Conservation (phyloP, 2,113 vertebrate genomes). For the Oostethus manadensis region DNA sequence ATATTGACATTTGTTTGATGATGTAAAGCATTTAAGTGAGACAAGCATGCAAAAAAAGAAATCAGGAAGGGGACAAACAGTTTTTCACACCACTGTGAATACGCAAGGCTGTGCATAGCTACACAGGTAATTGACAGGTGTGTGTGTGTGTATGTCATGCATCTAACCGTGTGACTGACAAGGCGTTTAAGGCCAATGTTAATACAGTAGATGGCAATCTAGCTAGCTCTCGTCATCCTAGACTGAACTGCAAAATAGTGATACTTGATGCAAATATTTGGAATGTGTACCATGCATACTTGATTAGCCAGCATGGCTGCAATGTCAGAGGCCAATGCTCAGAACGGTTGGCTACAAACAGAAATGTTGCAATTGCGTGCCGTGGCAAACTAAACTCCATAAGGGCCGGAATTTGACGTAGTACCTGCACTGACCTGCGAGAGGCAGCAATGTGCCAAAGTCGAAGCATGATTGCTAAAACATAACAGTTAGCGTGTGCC, state of each 20-base stretch:
- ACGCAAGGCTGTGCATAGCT: no score
- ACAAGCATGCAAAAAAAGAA: no score
- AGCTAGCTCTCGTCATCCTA: background rate
- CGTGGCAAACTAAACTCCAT: conserved; percentile 10
- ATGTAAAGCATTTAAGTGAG: no score
- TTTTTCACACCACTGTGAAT: no score
- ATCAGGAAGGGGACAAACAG: no score
- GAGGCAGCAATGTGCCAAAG: no score
- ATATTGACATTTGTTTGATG: no score
- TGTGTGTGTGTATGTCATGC: background rate
- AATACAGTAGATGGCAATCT: conserved; percentile 7
- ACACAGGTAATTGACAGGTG: no score
- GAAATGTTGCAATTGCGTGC: conserved; percentile 41
- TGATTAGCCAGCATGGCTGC: background rate
- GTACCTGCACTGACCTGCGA: no score
- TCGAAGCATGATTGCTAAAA: no score
- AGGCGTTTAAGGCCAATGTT: background rate
- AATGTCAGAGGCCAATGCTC: background rate
- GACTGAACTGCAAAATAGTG: background rate
- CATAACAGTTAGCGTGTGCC: no score
- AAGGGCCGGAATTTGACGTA: background rate
- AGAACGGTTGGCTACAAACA: background rate
- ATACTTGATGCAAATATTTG: background rate
- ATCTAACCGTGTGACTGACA: background rate
- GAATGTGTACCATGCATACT: background rate